phyloP scores from a whole-genome alignment of 2,888 invertebrate genomes.

The Meliscaeva auricollis region DNA sequence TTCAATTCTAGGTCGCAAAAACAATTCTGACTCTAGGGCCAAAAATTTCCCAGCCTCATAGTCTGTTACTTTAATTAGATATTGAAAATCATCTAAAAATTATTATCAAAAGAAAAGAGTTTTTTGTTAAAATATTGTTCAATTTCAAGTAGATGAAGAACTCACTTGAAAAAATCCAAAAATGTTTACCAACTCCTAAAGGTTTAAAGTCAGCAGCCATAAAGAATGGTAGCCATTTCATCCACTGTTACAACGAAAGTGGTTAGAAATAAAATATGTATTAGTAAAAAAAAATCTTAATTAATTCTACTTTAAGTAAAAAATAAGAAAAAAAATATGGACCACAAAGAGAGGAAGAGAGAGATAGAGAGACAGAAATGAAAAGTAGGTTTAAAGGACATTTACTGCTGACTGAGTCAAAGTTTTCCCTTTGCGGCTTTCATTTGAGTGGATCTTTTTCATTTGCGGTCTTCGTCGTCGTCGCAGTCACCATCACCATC shows the following conservation, averaged over 20 bases:
- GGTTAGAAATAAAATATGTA: conserved; percentile 11
- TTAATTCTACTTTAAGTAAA: conserved; percentile 37
- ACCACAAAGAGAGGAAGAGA: too few relatives aligned
- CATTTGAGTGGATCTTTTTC: conserved; percentile 32
- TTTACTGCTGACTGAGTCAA: conserved; percentile 49
- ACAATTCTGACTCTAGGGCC: conserved; percentile 65
- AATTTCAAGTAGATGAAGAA: not conserved
- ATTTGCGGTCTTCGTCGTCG: conserved; percentile 9
- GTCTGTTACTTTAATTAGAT: conserved; percentile 65
- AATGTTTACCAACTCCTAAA: conserved; percentile 75
- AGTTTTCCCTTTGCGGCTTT: conserved; percentile 46
- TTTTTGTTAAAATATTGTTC: not conserved
- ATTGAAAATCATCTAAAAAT: conserved; percentile 51
- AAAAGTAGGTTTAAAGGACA: conserved; percentile 19
- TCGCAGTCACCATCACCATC: not conserved
- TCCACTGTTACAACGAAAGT: conserved; percentile 66
- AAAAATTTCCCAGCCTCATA: conserved; percentile 56
- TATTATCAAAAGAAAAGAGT: not conserved
- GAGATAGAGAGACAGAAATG: not conserved
- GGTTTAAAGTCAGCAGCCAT: conserved; percentile 75
- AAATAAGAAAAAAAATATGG: not conserved
- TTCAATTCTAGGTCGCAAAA: conserved; percentile 71
- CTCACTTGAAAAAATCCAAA: conserved; percentile 72
- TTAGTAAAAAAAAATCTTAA: conserved; percentile 39
- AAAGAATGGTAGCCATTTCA: conserved; percentile 75